These are phyloP conservation scores for Chrysemys picta DNA, from an alignment of 2,113 vertebrate genomes.

Conservation along the genomic window DNA sequence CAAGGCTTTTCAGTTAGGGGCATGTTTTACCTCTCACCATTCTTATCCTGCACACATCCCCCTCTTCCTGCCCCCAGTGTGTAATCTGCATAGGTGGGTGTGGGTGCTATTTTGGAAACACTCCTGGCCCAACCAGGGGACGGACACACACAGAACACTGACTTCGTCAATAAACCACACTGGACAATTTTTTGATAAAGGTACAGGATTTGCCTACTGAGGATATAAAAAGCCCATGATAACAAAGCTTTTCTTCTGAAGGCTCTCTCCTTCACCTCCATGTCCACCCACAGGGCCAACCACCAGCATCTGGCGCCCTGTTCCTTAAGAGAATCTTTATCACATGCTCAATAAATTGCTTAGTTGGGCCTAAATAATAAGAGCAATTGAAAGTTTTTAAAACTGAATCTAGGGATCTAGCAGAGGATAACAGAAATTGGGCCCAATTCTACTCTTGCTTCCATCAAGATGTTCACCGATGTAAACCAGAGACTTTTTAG, in stretches of 20 bases:
- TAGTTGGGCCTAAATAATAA: background rate
- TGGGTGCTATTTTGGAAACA: background rate
- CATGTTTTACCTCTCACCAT: background rate
- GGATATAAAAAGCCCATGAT: background rate
- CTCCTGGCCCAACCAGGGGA: background rate
- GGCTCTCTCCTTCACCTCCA: background rate
- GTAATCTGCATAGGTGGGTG: background rate
- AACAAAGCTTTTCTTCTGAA: background rate
- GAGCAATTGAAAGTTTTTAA: background rate
- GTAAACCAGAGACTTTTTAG: background rate
- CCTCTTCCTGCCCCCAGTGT: background rate
- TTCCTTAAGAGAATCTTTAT: background rate
- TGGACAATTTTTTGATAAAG: background rate
- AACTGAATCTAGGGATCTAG: background rate
- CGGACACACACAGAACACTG: background rate
- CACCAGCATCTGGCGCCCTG: rapidly evolving
- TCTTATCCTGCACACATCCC: background rate
- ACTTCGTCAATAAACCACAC: background rate
- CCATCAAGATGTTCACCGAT: background rate
- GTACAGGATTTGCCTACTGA: background rate
- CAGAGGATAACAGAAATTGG: background rate
- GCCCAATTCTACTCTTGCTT: background rate
- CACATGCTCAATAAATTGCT: background rate
- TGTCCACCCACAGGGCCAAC: background rate
- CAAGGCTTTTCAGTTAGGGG: background rate